phyloP scores from a whole-genome alignment of 2,888 invertebrate genomes.

The Drosophila phalerata region DNA sequence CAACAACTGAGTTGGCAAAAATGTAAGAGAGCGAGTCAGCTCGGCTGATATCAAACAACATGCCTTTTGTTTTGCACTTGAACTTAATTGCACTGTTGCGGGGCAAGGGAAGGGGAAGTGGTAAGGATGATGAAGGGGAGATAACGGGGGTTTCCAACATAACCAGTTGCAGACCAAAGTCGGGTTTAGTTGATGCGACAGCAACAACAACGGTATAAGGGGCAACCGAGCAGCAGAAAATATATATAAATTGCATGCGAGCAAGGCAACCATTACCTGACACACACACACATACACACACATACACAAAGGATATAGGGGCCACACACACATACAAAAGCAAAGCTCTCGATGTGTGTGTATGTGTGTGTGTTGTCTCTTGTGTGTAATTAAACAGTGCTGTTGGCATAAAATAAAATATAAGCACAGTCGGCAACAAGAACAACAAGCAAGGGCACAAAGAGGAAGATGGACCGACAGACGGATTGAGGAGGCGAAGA shows the following conservation, averaged over 20 bases:
- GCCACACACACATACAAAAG: constrained; percentile 28
- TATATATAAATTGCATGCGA: constrained; percentile 76
- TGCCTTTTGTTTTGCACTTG: constrained; percentile 79
- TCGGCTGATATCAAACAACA: constrained; percentile 75
- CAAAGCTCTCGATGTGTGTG: constrained; percentile 35
- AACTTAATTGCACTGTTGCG: constrained; percentile 71
- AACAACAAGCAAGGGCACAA: constrained; percentile 36
- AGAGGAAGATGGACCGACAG: constrained; percentile 16
- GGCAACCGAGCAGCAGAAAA: constrained; percentile 54
- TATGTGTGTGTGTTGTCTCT: constrained; percentile 67
- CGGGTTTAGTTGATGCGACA: constrained; percentile 57
- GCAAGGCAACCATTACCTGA: constrained; percentile 76
- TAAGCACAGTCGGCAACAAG: constrained; percentile 65
- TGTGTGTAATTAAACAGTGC: constrained; percentile 81
- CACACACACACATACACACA: constrained; percentile 20
- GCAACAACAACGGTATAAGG: constrained; percentile 32
- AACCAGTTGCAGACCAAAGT: constrained; percentile 33
- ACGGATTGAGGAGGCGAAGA: not conserved
- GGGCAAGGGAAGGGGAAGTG: not conserved
- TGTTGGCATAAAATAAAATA: constrained; percentile 81
- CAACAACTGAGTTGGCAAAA: constrained; percentile 56
- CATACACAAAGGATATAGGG: constrained; percentile 37
- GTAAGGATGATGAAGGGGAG: too few relatives aligned
- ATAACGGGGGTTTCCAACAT: not conserved
- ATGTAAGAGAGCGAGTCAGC: constrained; percentile 28